Conservation (phyloP, 2,113 vertebrate genomes). For the Leucopsar rothschildi region DNA sequence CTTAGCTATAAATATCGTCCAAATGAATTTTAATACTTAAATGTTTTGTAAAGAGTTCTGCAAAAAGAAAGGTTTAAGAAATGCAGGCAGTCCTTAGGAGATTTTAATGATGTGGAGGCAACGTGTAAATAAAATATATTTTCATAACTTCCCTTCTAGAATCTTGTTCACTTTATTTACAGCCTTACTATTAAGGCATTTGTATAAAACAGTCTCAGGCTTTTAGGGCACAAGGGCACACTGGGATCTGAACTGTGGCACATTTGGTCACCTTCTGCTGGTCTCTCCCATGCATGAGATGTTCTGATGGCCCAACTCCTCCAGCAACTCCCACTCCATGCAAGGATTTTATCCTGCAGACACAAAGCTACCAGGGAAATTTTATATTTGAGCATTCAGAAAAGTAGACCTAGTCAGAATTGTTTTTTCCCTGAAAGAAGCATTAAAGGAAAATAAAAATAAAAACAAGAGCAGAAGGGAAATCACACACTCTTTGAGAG, state of each 20-base stretch:
- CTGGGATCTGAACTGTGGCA: background rate
- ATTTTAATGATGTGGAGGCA: background rate
- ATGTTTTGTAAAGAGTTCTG: background rate
- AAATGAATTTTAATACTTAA: background rate
- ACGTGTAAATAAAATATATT: background rate
- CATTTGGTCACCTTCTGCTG: background rate
- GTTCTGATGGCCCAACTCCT: background rate
- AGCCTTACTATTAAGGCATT: background rate
- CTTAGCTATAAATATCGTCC: background rate
- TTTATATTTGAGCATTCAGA: background rate
- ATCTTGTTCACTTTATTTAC: background rate
- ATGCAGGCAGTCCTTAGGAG: background rate
- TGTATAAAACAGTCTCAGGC: background rate
- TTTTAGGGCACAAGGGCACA: background rate
- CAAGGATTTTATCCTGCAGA: background rate
- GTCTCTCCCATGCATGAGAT: background rate
- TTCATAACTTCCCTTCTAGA: background rate
- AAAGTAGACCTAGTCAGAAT: background rate
- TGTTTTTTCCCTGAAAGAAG: background rate
- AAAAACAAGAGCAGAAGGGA: background rate
- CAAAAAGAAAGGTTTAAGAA: background rate
- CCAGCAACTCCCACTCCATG: background rate
- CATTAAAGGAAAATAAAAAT: background rate
- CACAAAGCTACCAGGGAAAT: background rate
- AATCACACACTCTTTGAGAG: fast-evolving